Evolutionary conservation across 2,113 vertebrate species (phyloP).

Genomic region (mouse (Mus musculus)): GRCm39 chr2:35924001-35924500

Average conservation of each 20-base stretch:
- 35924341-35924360: neutral
- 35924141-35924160: slow-evolving; percentile 74
- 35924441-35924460: neutral
- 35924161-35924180: slow-evolving; percentile 74
- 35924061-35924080: slow-evolving; percentile 43
- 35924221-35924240: slow-evolving; percentile 75
- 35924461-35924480: neutral
- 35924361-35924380: neutral
- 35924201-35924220: neutral
- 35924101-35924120: slow-evolving; percentile 63
- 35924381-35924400: neutral
- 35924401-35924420: neutral
- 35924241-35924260: slow-evolving; percentile 79
- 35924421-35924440: neutral
- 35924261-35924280: slow-evolving; percentile 66
- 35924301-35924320: slow-evolving; percentile 20
- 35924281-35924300: slow-evolving; percentile 28
- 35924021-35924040: slow-evolving; percentile 59
- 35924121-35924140: slow-evolving; percentile 33
- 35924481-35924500: neutral
- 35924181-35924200: slow-evolving; percentile 77
- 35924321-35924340: neutral
- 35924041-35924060: slow-evolving; percentile 47
- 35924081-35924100: slow-evolving; percentile 51
- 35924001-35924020: slow-evolving; percentile 18